A percentile compares a stretch with the other conserved stretches of the same genome.
These are phyloP conservation scores for Ormyrus rosae DNA, from an alignment of 2,888 invertebrate species.

Conservation along the genomic window DNA sequence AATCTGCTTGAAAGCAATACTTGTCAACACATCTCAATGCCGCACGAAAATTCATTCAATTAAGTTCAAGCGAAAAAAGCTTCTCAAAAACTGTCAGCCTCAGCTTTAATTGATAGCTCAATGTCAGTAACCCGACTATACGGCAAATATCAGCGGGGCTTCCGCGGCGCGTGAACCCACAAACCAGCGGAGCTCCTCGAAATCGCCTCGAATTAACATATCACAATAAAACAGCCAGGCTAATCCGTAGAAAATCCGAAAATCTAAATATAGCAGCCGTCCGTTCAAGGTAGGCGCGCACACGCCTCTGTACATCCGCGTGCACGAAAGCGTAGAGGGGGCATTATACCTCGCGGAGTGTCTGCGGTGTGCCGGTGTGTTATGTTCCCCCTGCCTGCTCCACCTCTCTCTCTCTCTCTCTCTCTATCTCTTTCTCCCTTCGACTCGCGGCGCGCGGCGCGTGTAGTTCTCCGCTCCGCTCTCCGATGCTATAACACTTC, in stretches of 20 bases:
- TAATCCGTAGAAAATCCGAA: neutral
- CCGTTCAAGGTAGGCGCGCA: neutral
- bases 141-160: no score
- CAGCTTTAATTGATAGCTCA: no score
- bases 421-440: slow-evolving; percentile 1
- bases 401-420: slow-evolving; percentile 28
- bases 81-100: no score
- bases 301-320: slow-evolving; percentile 21
- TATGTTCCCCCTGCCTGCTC: neutral
- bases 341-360: slow-evolving; percentile 9
- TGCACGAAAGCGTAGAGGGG: slow-evolving; percentile 42
- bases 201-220: no score
- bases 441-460: slow-evolving; percentile 6
- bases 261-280: neutral
- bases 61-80: no score
- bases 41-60: no score
- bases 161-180: no score
- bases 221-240: no score
- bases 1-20: no score
- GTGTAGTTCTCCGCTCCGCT: neutral
- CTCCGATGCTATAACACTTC: slow-evolving; percentile 18
- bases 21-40: no score
- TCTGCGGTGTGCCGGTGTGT: slow-evolving; percentile 21
- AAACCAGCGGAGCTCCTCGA: no score
- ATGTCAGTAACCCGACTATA: no score